Evolutionary conservation across 2,113 vertebrate genomes (phyloP), one percentile per base, ranked within the genome.

Genomic region (Micronycteris hirsuta): DNA sequence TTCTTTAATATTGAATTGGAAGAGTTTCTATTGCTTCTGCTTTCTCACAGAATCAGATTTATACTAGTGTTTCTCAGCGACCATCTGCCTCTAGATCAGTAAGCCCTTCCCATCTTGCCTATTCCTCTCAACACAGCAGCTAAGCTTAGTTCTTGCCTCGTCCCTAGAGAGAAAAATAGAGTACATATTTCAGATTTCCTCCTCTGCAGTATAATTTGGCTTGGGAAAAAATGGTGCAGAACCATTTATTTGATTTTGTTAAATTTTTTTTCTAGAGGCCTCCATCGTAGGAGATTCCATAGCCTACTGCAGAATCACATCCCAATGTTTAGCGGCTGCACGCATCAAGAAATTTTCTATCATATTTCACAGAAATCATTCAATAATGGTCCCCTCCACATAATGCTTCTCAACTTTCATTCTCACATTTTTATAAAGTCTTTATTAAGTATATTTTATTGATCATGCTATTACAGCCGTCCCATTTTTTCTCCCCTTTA

Each of bases 181-280:
- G 4, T 54, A 14, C 38, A 43, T 63, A 54, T 77, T 83, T 94
- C 73, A 76, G 28, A 67, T 67, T 38, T 93, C 16, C 12, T 74
- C 77, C n/a, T 54, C 63, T 90, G 28, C 3, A 28, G 17, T 67
- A 36, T 49, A 63, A 68, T 15, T 76, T 73, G 52, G 45, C 31
- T 91, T 96, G 47, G 45, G 22, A 86, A 95, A 95, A 86, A 67
- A 8, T 77, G 36, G 0, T n/a, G 88, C 74, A 86, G 68, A 88
- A 91, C 36, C 41, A 94, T 89, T 68, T 90, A 43, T 26, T 70
- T 76, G 41, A 68, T 45, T 85, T 76, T 61, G 28, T 70, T 6
- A 45, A 73, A 16, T 73, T 9, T 24, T 78, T 31, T 31, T 95
- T 96, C 84, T 49, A 76, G 93, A 96, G 20, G 12, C 7, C 20